Conservation (phyloP, 2,797 vertebrate genomes). For the Melanotaenia nigrans region DNA sequence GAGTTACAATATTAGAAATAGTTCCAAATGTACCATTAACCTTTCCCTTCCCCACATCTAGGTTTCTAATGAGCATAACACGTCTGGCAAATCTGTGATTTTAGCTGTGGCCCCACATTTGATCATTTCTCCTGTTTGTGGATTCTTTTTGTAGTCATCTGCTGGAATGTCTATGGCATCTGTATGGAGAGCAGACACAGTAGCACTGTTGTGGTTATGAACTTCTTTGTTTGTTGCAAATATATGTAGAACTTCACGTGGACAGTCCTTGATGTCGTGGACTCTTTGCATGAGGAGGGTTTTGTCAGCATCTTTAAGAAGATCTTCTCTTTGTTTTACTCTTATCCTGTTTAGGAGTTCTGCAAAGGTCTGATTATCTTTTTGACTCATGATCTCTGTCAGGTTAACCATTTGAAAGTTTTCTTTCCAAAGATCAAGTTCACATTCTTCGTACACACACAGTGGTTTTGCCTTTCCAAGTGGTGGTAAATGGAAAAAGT, state of each 20-base stretch:
- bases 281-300: no score
- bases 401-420: no score
- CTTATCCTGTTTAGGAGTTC: no score
- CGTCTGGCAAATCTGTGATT: not conserved
- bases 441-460: not conserved
- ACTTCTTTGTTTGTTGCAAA: not conserved
- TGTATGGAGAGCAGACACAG: no score
- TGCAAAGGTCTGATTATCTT: no score
- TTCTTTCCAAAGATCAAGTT: not conserved
- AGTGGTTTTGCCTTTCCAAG: no score
- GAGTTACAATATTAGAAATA: not conserved
- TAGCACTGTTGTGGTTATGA: not conserved
- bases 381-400: no score
- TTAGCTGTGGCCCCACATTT: not conserved
- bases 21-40: not conserved
- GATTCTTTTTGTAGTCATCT: not conserved
- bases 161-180: not conserved
- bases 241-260: not conserved
- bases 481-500: no score
- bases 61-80: not conserved
- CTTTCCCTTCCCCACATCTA: not conserved
- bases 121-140: not conserved
- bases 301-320: no score
- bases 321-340: no score
- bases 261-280: not conserved